A percentile compares a stretch with the other conserved stretches of the same genome.
Evolutionary conservation across 2,113 vertebrate species (phyloP).

Genomic region (Oenanthe melanoleuca): DNA sequence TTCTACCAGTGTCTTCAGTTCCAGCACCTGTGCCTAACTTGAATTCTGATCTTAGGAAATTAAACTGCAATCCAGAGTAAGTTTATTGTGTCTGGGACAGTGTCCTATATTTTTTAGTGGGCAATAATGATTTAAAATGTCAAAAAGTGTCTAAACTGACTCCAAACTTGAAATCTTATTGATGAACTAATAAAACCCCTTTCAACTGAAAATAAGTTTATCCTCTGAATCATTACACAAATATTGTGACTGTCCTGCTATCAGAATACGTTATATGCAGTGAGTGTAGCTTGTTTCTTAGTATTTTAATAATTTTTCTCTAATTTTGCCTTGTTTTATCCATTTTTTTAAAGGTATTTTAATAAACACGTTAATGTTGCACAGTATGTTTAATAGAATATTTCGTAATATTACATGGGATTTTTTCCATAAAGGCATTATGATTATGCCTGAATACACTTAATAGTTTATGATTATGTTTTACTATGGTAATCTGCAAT

Average conservation of each 20-base stretch:
- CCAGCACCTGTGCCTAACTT: constrained; percentile 90
- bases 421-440: neutral
- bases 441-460: neutral
- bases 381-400: neutral
- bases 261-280: neutral
- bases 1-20: constrained; percentile 83
- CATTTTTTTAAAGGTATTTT: neutral
- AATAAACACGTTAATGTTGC: neutral
- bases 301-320: neutral
- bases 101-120: neutral
- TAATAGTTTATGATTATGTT: neutral
- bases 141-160: neutral
- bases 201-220: neutral
- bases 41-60: constrained; percentile 88
- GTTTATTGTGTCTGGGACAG: constrained; percentile 54
- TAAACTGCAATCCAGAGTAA: constrained; percentile 97
- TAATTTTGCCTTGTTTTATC: neutral
- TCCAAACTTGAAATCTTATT: neutral
- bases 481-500: neutral
- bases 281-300: neutral
- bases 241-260: neutral
- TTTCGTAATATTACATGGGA: neutral
- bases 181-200: neutral
- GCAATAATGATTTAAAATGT: neutral
- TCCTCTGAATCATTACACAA: neutral